Evolutionary conservation across 2,888 invertebrate genomes (phyloP), one percentile per base, ranked within the genome.

Genomic region (Luperina testacea): DNA sequence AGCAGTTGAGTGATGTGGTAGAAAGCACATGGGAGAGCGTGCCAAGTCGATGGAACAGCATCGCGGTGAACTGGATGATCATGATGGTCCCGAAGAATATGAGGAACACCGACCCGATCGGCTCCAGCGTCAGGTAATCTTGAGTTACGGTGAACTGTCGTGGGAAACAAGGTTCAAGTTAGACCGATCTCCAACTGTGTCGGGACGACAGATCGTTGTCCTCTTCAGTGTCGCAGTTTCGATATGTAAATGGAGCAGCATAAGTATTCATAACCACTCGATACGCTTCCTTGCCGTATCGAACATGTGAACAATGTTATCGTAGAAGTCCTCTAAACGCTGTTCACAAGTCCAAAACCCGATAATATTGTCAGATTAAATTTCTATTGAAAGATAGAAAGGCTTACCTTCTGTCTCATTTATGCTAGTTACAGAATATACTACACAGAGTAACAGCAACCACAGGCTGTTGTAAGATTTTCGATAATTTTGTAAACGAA

Each of bases 21-120:
- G 99, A 98, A 88, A 99, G 97, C 91, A 99, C 98, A 94, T 99
- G 99, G 0, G 99, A 98, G 78, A 99, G 96, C 0, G 99, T 99
- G 83, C 99, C 99, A 91, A 99, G 98, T 68, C 99, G 98, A 97
- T 99, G 99, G 97, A 99, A 98, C 96, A 99, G 95, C 99, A 99
- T 99, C 74, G 99, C 99, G 32, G 98, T 97, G 96, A 99, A 99
- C 97, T 99, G 99, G 84, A 99, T 98, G 32, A 99, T 94, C 95
- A 99, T 97, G 95, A 99, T 99, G 69, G 98, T 97, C 13, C 99
- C 99, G 96, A 99, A 99, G 97, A 99, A 99, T 94, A 99, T 98
- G 82, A 99, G 98, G 94, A 99, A 99, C 27, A 99, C 98, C 42
- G 99, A 97, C 94, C 99, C 99, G 87, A 99, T 99, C 0, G 99